Evolutionary conservation across 1,140 invertebrate species (phyloP).

Genomic region (Aphelenchoides avenae): DNA sequence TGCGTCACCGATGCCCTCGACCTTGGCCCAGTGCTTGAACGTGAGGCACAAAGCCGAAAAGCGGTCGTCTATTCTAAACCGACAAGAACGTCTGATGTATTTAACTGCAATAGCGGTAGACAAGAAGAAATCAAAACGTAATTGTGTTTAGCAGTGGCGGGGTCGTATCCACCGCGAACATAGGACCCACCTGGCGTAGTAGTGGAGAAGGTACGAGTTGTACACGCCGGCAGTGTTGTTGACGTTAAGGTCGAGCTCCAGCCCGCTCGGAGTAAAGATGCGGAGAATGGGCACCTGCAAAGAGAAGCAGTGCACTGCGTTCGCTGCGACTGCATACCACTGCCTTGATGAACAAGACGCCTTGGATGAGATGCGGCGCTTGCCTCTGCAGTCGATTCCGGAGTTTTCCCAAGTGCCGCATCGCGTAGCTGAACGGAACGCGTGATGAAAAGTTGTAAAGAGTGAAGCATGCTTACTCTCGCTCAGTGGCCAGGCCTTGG

Average conservation of each 20-base stretch:
- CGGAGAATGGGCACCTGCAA: slow-evolving; percentile 41
- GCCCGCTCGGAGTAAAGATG: slow-evolving; percentile 20
- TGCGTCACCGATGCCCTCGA: slow-evolving; percentile 87
- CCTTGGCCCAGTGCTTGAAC: slow-evolving; percentile 87
- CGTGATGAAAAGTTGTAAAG: slow-evolving; percentile 13
- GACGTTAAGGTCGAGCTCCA: slow-evolving; percentile 43
- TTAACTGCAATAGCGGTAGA: too few relatives aligned
- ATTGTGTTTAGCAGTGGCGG: too few relatives aligned
- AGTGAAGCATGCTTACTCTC: slow-evolving; percentile 16
- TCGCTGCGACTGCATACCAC: slow-evolving; percentile 19
- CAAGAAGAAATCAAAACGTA: too few relatives aligned
- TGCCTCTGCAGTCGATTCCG: slow-evolving; percentile 10
- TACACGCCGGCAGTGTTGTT: slow-evolving; percentile 43
- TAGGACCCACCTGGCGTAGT: slow-evolving; percentile 38
- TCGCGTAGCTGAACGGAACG: slow-evolving; percentile 31
- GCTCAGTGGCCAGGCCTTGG: slow-evolving; percentile 5
- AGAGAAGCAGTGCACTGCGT: slow-evolving; percentile 4
- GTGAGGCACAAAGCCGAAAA: slow-evolving; percentile 81
- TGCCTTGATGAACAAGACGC: slow-evolving; percentile 28
- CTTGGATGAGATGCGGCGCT: slow-evolving; percentile 11
- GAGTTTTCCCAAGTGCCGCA: slow-evolving; percentile 22
- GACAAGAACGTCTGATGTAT: slow-evolving; percentile 17
- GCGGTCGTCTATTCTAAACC: slow-evolving; percentile 78
- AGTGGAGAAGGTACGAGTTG: slow-evolving; percentile 44
- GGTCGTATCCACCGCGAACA: not conserved